Base-by-base conservation (phyloP, 2,888 invertebrate species). In the Orthosia gracilis region DNA sequence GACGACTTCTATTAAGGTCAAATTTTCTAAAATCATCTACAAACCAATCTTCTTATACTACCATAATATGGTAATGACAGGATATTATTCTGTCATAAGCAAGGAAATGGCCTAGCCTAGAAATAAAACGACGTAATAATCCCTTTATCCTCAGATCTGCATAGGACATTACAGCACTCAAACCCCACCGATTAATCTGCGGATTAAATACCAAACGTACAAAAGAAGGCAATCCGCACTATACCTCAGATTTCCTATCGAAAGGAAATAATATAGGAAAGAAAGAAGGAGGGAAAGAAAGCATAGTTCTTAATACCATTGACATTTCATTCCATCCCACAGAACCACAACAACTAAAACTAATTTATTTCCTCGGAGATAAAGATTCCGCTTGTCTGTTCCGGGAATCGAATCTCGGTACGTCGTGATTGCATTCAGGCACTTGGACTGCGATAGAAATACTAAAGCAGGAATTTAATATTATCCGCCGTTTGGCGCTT, bases 381-480 rank as follows among this genome's bases (percentile, higher is more conserved):
- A 87, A 87, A 82, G 82, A 82, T 82, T 80, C 72, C 67, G 75
- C 61, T 81, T 82, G 81, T 80, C 82, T 86, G 82, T 86, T 80
- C 79, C 63, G 58, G 69, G 83, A 84, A 87, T 88, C 80, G 86
- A 88, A 86, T 87, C 87, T 80, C 69, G 59, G 80, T 82, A 79
- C 78, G 26, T 78, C 73, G 75, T 79, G 85, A 88, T 88, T 87
- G 86, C 83, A 84, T 87, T 83, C 76, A 83, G 73, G 71, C 82
- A 80, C 73, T 86, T 78, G 73, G 77, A 82, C 78, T 75, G 77
- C 82, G 50, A 77, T 75, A 72, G 80, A 65, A 82, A 76, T 81
- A 80, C 72, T 73, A 74, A 81, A 78, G 68, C 68, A 64, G 76
- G 83, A 87, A 85, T 87, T 87, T 82, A 85, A 87, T 88, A 85